Percentiles rank a stretch among this genome's conserved stretches.
Conservation (phyloP, 1,140 invertebrate genomes). For the Ptiloglossa arizonensis region DNA sequence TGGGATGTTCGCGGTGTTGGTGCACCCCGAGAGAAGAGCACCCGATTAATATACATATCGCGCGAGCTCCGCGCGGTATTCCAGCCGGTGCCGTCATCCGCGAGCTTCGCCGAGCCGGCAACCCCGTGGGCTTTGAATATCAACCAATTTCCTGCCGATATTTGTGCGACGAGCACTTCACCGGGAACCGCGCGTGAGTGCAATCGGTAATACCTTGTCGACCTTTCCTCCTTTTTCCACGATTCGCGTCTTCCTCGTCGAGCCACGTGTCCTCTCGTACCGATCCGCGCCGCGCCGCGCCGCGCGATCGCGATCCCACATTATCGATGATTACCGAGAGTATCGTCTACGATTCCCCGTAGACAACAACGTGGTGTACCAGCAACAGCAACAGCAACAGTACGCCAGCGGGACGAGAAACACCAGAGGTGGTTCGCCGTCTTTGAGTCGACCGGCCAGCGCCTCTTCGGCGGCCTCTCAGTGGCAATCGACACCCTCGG, state of each 20-base stretch:
- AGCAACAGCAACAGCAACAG: conserved; percentile 69
- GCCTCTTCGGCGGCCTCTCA: conserved; percentile 69
- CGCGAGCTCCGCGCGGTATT: conserved; percentile 67
- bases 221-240: conserved; percentile 41
- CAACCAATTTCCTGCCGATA: conserved; percentile 78
- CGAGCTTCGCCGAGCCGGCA: conserved; percentile 44
- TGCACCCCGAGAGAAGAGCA: conserved; percentile 48
- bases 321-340: no score
- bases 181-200: conserved; percentile 73
- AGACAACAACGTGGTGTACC: conserved; percentile 67
- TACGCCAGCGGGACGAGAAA: conserved; percentile 63
- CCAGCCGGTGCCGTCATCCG: conserved; percentile 66
- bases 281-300: no score
- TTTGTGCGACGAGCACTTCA: conserved; percentile 74
- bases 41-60: conserved; percentile 76
- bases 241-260: not conserved
- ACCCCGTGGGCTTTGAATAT: conserved; percentile 77
- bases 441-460: conserved; percentile 69
- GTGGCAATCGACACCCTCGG: conserved; percentile 66
- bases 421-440: conserved; percentile 65
- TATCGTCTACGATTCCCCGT: not conserved
- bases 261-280: no score
- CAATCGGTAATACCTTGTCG: conserved; percentile 72
- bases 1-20: conserved; percentile 39
- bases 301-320: no score